Conservation (phyloP, 2,113 vertebrate species). For the Serinus canaria region DNA sequence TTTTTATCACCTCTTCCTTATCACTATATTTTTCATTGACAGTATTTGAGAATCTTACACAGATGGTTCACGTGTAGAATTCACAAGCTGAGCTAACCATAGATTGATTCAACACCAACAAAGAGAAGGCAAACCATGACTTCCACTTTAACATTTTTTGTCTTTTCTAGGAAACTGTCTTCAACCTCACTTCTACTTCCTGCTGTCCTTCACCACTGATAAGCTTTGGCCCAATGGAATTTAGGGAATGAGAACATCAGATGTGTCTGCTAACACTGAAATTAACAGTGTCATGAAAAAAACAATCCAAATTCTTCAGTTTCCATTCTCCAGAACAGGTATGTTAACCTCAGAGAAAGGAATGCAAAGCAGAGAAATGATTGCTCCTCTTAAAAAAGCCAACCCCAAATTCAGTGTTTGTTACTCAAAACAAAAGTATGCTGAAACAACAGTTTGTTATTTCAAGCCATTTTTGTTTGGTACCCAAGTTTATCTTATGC, state of each 20-base stretch:
- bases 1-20: background rate
- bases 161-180: background rate
- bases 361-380: background rate
- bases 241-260: background rate
- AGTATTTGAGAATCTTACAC: background rate
- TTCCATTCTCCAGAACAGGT: background rate
- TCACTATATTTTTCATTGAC: background rate
- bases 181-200: background rate
- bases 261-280: background rate
- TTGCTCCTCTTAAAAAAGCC: background rate
- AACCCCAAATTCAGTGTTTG: background rate
- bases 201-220: background rate
- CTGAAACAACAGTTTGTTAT: background rate
- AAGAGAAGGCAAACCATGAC: background rate
- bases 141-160: background rate
- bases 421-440: background rate
- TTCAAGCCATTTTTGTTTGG: background rate
- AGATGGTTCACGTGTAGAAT: background rate
- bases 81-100: background rate
- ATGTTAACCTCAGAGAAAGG: background rate
- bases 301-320: background rate
- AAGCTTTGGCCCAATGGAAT: background rate
- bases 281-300: background rate
- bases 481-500: background rate
- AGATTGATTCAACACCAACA: background rate